Evolutionary conservation across 2,113 vertebrate genomes (phyloP), one percentile per base, ranked within the genome.

Genomic region (Indicator indicator): DNA sequence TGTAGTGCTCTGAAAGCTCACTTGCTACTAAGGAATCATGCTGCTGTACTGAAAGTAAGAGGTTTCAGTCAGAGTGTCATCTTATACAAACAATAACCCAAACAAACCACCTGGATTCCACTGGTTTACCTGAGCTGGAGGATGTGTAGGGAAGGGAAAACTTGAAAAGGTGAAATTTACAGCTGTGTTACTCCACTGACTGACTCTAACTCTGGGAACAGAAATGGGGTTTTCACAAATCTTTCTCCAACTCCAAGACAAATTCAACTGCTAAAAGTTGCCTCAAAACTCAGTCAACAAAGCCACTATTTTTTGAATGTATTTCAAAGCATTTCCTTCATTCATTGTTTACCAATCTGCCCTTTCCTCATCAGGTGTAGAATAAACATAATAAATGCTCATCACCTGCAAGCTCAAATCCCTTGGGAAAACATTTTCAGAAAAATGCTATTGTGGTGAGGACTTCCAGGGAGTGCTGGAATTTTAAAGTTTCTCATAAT

Each of bases 401-500:
- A 44, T 89, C 89, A 94, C 93, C 87, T 80, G 72, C 60, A 94
- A 92, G 24, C 32, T 96, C 19, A 11, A 60, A 70, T 88, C 75
- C 85, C 74, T 79, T 89, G 59, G 70, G 91, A 94, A 94, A 73
- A 75, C 73, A 79, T 74, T 54, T 64, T 71, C 83, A 94, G 91
- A 68, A 93, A 81, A 69, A 86, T 15, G n/a, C 85, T 96, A 52
- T 27, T 82, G 70, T 73, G 67, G 65, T 75, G 71, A 92, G 40
- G 32, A 65, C n/a, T 95, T 95, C 89, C 78, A 95, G 80, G 89
- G 93, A 93, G 75, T 86, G 71, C 71, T 96, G 83, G 68, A 88
- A 58, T 83, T 95, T 65, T 67, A 85, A 94, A 80, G 78, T 93
- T 97, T 97, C 96, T 96, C 90, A 94, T 85, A 90, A 86, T 93